These are phyloP conservation scores for Oreotrochilus melanogaster DNA, from an alignment of 2,113 vertebrate genomes.

Conservation along the genomic window DNA sequence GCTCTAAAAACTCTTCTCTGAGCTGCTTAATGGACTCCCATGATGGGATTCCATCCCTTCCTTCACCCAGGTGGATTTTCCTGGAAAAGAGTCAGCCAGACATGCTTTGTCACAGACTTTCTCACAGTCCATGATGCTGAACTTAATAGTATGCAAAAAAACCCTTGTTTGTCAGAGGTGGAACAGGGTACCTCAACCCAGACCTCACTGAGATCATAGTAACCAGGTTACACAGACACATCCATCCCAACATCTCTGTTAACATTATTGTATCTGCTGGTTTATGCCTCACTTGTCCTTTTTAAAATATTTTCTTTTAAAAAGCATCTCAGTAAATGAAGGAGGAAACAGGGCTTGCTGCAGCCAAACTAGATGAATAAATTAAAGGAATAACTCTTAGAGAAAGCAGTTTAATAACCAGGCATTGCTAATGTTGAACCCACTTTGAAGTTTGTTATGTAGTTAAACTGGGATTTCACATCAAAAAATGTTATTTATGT, in stretches of 20 bases:
- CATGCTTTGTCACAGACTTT: background rate
- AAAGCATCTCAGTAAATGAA: background rate
- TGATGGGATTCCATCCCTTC: background rate
- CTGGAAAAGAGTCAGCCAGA: background rate
- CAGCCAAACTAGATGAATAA: background rate
- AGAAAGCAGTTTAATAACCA: conserved; percentile 33
- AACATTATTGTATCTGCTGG: background rate
- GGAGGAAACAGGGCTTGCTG: background rate
- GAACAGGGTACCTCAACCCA: background rate
- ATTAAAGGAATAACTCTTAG: conserved; percentile 8
- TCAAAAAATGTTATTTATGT: conserved; percentile 53
- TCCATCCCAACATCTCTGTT: background rate
- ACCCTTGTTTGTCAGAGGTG: background rate
- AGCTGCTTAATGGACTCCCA: background rate
- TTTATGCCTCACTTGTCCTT: background rate
- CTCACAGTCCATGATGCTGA: background rate
- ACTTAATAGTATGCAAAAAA: background rate
- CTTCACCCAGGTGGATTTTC: background rate
- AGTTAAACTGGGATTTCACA: conserved; percentile 55
- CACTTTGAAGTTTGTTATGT: conserved; percentile 46
- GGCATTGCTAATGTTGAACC: conserved; percentile 27
- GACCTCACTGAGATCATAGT: background rate
- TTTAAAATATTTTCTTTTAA: background rate
- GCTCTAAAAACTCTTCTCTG: background rate
- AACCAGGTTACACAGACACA: background rate